Evolutionary conservation across 2,888 invertebrate genomes (phyloP).

Genomic region (Dryobota labecula): DNA sequence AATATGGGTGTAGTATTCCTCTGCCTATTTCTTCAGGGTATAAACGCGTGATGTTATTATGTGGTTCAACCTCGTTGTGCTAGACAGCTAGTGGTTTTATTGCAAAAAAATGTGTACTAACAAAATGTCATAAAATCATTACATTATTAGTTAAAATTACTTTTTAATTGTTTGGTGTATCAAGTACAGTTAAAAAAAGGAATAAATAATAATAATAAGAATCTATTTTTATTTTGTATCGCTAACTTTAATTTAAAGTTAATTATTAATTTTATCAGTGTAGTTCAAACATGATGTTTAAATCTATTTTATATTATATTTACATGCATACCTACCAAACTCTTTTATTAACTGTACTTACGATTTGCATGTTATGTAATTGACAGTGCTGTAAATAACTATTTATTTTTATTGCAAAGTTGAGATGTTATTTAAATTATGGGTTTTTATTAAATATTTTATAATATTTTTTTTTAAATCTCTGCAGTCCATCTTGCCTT

Average conservation of each 20-base stretch:
- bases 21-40: neutral
- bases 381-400: constrained; percentile 1
- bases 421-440: neutral
- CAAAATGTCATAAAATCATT: constrained; percentile 8
- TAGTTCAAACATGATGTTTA: neutral
- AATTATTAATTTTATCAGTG: neutral
- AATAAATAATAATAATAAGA: too few relatives aligned
- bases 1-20: neutral
- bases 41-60: neutral
- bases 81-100: constrained; percentile 36
- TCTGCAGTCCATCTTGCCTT: neutral
- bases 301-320: too few relatives aligned
- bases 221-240: neutral
- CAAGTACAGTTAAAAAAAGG: constrained; percentile 1
- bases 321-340: neutral
- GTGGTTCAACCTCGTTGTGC: neutral
- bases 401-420: neutral
- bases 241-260: neutral
- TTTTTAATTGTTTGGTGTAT: constrained; percentile 3
- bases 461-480: neutral
- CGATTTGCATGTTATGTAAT: constrained; percentile 1
- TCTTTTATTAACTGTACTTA: constrained; percentile 3
- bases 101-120: neutral
- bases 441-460: neutral
- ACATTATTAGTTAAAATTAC: neutral